Base-by-base conservation (phyloP, 2,113 vertebrate genomes). In the Oxyruncus cristatus region DNA sequence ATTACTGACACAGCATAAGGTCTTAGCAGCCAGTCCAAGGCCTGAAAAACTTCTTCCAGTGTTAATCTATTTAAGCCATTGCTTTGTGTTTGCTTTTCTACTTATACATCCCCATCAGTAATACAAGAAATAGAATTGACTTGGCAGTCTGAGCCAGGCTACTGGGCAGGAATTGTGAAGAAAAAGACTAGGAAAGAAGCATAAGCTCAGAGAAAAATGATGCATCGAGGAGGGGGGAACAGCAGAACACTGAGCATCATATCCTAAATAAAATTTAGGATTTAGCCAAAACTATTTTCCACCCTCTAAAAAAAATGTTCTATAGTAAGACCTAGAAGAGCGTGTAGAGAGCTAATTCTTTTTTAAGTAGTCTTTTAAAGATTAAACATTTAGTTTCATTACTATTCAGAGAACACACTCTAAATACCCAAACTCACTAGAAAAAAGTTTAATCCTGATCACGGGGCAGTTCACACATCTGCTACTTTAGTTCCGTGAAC, bases 101-200 rank as follows among this genome's bases (percentile, higher is more conserved):
- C 61, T 73, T 70, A 78, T 90, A 92, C 12, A 56, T 61, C 94
- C 66, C 37, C 58, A 82, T 66, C 41, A 93, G 73, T 77, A 89
- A 92, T 23, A 83, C 59, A 92, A 93, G 65, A 93, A 91, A 91
- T 74, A 77, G 32, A 95, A 92, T 53, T 94, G 66, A 72, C 82
- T 89, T 91, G 52, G 61, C 47, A 61, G 35, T 84, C 56, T 93
- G 71, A 89, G 55, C 44, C 71, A 91, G 46, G 33, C 23, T 93
- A 39, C 86, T 88, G 77, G 16, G 30, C 55, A 83, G 37, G 56
- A 95, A 89, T 85, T 71, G 42, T 56, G 87, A 84, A 86, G 28
- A 71, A 88, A 90, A 94, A 73, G 32, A 66, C 65, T 35, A 35
- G 26, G 22, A 88, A 86, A 66, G 37, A 55, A 79, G 39, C 88